Conservation (phyloP, 1,140 invertebrate species). For the Plectrocnemia conspersa region DNA sequence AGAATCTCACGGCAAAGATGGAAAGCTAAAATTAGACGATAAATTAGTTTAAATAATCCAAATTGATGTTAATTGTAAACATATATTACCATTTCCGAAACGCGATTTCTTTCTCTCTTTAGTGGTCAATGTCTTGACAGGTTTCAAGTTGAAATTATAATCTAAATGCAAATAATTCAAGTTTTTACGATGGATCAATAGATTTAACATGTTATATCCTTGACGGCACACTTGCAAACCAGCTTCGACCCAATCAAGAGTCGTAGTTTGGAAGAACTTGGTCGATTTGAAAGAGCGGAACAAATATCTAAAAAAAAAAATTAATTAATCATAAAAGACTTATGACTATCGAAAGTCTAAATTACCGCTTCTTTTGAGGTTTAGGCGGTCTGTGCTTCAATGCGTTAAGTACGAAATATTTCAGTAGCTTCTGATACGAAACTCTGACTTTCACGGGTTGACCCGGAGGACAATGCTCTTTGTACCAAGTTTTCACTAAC, state of each 20-base stretch:
- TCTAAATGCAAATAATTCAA: conserved; percentile 99
- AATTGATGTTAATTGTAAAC: background rate
- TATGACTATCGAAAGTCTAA: background rate
- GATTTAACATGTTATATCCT: conserved; percentile 99
- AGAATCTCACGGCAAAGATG: conserved; percentile 98
- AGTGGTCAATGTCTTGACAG: conserved; percentile 98
- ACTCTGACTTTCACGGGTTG: conserved; percentile 99
- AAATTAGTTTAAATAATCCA: background rate
- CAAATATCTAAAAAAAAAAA: conserved; percentile 59
- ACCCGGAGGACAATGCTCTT: conserved; percentile 96
- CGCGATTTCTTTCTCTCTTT: conserved; percentile 99
- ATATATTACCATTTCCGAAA: conserved; percentile 86
- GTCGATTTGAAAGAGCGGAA: conserved; percentile 99
- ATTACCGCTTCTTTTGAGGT: conserved; percentile 91
- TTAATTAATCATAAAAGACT: conserved; percentile 10
- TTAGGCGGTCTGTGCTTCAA: conserved; percentile 96
- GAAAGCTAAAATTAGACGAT: conserved; percentile 66
- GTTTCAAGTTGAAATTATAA: conserved; percentile 99
- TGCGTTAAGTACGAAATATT: conserved; percentile 97
- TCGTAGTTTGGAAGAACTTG: conserved; percentile 99
- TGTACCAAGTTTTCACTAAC: conserved; percentile 95
- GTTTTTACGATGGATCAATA: conserved; percentile 98
- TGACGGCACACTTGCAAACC: conserved; percentile 97
- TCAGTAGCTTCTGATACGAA: conserved; percentile 97
- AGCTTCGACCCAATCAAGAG: conserved; percentile 98